These are phyloP conservation scores for Geopemphigus sp. DNA, from an alignment of 1,140 invertebrate genomes.

Conservation along the genomic window DNA sequence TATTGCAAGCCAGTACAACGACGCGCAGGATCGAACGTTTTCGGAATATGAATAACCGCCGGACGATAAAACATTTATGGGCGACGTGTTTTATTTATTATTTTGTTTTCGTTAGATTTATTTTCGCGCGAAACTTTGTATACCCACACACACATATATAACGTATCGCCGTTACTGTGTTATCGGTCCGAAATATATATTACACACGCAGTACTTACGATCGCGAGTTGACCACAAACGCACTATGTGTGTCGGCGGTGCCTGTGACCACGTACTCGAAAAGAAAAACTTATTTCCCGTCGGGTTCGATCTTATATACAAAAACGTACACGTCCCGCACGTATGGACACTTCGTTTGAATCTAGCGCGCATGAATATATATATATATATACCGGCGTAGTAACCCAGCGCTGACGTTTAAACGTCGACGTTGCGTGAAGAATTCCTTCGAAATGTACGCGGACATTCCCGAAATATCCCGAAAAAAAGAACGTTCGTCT, in stretches of 20 bases:
- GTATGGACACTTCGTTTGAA: background rate
- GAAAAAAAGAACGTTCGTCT: no score
- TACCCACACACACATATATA: background rate
- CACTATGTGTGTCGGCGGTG: background rate
- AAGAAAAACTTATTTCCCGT: background rate
- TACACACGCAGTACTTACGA: background rate
- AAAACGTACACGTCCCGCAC: background rate
- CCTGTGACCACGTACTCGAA: background rate
- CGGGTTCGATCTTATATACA: background rate
- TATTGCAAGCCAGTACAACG: conserved; percentile 22
- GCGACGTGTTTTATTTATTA: background rate
- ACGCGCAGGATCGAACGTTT: background rate
- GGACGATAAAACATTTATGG: conserved; percentile 26
- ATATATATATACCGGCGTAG: background rate
- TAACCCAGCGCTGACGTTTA: no score
- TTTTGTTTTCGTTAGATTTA: conserved; percentile 14
- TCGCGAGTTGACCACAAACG: background rate
- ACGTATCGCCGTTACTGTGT: background rate
- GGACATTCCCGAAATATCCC: no score
- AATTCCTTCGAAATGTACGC: no score
- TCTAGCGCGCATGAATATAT: background rate
- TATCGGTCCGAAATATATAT: background rate
- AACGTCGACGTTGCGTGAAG: no score
- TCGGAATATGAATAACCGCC: conserved; percentile 24
- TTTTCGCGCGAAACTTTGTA: conserved; percentile 17